A percentile compares a stretch with the other conserved stretches of the same genome.
phyloP scores from a whole-genome alignment of 92 coral and sea anemone species.

The Zoanthus sociatus region DNA sequence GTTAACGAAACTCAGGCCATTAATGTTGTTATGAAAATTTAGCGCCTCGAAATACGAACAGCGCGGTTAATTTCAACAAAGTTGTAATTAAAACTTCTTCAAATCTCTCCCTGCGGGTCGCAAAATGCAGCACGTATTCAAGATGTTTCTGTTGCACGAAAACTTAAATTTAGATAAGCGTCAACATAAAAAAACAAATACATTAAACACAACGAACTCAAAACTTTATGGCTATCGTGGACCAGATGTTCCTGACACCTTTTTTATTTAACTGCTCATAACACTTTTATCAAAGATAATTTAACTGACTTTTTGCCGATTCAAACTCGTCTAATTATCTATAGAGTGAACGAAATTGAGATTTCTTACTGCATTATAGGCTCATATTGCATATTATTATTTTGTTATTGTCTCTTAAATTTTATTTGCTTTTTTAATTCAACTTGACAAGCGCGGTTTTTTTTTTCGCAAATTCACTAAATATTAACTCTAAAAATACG shows the following conservation, averaged over 20 bases:
- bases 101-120: conserved; percentile 4
- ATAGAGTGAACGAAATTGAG: conserved; percentile 6
- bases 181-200: neutral
- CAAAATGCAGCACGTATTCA: neutral
- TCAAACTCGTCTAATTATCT: conserved; percentile 21
- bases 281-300: conserved; percentile 15
- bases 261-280: conserved; percentile 2
- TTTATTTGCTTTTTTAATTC: neutral
- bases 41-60: neutral
- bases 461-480: conserved; percentile 3
- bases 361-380: neutral
- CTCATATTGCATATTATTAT: neutral
- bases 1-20: neutral
- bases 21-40: neutral
- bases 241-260: conserved; percentile 26
- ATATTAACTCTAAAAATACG: neutral
- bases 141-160: neutral
- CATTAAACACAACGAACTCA: neutral
- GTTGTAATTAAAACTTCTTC: conserved; percentile 3
- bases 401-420: neutral
- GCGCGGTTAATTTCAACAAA: neutral
- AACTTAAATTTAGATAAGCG: neutral
- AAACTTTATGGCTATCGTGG: neutral
- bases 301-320: conserved; percentile 17
- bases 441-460: neutral